Base-by-base conservation (phyloP, 1,140 invertebrate species). In the Heliconius nattereri region DNA sequence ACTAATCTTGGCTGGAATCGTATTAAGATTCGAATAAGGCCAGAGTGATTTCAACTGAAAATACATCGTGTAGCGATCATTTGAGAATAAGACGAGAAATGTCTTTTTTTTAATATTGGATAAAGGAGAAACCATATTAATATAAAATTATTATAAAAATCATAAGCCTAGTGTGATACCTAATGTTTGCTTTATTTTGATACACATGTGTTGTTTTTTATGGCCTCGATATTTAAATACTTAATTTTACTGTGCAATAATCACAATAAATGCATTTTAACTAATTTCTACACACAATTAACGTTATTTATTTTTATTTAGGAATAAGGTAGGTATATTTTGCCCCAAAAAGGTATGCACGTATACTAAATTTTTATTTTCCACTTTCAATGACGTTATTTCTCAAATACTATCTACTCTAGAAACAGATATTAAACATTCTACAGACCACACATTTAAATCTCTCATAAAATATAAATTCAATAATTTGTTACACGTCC, bases 1-100 rank as follows among this genome's bases (percentile, higher is more conserved):
- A 86, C 84, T 87, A 87, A 91, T 82, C 83, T 91, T 92, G 91
- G 91, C 91, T 92, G 89, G 90, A 91, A 91, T 92, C 89, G 87
- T 86, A 85, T 84, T 84, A 87, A 85, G 86, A 87, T 89, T 90
- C 87, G 85, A 87, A 83, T 91, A 92, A 91, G 89, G 89, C 89
- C 90, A 90, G 87, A 83, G 37, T 81, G 66, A 74, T 74, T 32
- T 74, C 66, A 78, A 75, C 45, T 37, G 72, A 81, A 81, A 60
- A 29, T 76, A 78, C 71, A 78, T 78, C 60, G 75, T 66, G 72
- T 78, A 81, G 80, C 80, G 70, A 78, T 71, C 40, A 75, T 75
- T 71, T 57, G 80, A 73, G 75, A 75, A 81, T 78, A 73, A 77
- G 60, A 66, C 73, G 52, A 77, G 54, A 74, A 54, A 74, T 40